Conservation (phyloP, 1,140 invertebrate genomes). For the Rhagoletis pomonella region DNA sequence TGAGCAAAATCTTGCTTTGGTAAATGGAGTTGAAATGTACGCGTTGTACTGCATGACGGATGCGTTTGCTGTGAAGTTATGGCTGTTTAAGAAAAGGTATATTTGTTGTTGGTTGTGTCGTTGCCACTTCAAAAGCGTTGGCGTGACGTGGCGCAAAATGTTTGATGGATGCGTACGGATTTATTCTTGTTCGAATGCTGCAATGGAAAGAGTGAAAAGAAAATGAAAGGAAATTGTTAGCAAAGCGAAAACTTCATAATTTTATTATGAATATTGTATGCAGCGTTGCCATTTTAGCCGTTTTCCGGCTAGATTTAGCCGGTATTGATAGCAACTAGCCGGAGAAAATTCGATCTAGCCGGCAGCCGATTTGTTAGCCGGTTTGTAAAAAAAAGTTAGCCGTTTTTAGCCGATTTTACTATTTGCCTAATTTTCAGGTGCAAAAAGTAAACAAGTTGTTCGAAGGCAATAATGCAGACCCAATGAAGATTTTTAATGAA, state of each 20-base stretch:
- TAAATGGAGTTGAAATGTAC: not conserved
- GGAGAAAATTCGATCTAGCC: too few relatives aligned
- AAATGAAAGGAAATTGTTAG: conserved; percentile 29
- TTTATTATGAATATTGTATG: not conserved
- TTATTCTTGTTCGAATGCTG: conserved; percentile 12
- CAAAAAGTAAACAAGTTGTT: too few relatives aligned
- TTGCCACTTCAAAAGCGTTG: not conserved
- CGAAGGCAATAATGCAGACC: too few relatives aligned
- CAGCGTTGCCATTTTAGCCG: too few relatives aligned
- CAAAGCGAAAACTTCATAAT: conserved; percentile 8
- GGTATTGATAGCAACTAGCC: too few relatives aligned
- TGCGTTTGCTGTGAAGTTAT: not conserved
- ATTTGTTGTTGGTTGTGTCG: not conserved
- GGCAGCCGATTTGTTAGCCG: too few relatives aligned
- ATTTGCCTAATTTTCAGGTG: too few relatives aligned
- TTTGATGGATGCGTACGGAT: conserved; percentile 26
- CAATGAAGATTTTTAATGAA: too few relatives aligned
- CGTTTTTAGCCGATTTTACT: too few relatives aligned
- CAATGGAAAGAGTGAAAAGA: not conserved
- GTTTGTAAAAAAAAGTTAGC: too few relatives aligned
- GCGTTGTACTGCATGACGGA: not conserved
- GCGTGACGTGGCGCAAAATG: not conserved
- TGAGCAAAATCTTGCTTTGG: not conserved
- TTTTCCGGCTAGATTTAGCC: too few relatives aligned
- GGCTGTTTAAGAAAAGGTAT: too few relatives aligned